Base-by-base conservation (phyloP, 2,888 invertebrate species). In the Lycophotia porphyrea region DNA sequence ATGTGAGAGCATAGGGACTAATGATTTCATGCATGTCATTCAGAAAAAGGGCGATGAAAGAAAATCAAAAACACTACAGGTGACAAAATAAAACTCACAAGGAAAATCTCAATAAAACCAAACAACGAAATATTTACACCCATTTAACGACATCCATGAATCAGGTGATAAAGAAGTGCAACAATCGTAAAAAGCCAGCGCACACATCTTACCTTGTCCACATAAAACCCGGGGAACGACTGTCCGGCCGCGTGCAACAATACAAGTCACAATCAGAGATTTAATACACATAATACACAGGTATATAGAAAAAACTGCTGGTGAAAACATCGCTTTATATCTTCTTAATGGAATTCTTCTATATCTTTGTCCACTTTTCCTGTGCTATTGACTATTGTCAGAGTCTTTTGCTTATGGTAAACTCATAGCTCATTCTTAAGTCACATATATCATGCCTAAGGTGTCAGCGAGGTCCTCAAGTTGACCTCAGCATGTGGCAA, bases 161-260 rank as follows among this genome's bases (percentile, higher is more conserved):
- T 71, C 71, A 69, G 68, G 63, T 77, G 61, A 80, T 71, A 80
- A 78, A 80, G 27, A 68, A 68, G 69, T 42, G 69, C 58, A 74
- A 72, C 65, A 52, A 34, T 73, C 77, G 86, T 81, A 89, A 80
- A 83, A 85, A 81, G 89, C 83, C 82, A 74, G 63, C 73, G 55
- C 78, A 81, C 74, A 84, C 78, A 78, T 89, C 96, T 96, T 96
- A 96, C 96, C 96, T 96, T 94, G 74, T 96, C 96, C 93, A 95
- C 91, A 93, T 96, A 96, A 93, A 96, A 96, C 84, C 96, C 96
- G 72, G 96, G 96, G 87, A 96, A 96, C 67, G 96, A 95, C 96
- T 96, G 94, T 90, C 90, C 92, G 84, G 91, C 90, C 83, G 96
- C 96, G 93, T 96, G 96, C 79, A 96, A 96, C 92, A 85, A 90